Percentiles rank a stretch among this genome's conserved stretches.
Evolutionary conservation across 2,888 invertebrate species (phyloP).

Genomic region (Melikaiella ostensackeni): DNA sequence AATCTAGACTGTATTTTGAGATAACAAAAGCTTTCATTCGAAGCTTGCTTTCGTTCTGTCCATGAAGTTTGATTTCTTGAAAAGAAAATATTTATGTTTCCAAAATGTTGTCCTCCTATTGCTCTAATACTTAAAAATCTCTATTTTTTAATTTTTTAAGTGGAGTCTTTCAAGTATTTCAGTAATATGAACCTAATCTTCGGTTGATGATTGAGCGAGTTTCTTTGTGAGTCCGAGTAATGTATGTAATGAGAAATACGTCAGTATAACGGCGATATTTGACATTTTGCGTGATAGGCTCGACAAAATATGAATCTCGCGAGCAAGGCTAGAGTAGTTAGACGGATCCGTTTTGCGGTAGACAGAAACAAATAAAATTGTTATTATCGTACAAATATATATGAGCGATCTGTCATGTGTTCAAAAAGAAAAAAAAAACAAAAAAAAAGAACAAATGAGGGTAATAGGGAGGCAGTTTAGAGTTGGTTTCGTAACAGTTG

Average conservation of each 20-base stretch:
- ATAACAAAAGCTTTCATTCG: conserved; percentile 9
- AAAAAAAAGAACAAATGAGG: conserved; percentile 56
- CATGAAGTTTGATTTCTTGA: conserved; percentile 27
- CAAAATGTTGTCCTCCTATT: background rate
- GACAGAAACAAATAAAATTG: conserved; percentile 60
- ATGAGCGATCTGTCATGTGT: conserved; percentile 76
- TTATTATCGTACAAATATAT: conserved; percentile 73
- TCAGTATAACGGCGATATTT: conserved; percentile 66
- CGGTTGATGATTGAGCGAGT: conserved; percentile 21
- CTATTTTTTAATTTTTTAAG: background rate
- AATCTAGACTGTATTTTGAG: conserved; percentile 15
- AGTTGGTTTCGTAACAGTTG: conserved; percentile 73
- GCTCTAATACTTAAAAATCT: background rate
- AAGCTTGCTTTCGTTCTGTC: conserved; percentile 36
- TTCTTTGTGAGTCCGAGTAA: conserved; percentile 24
- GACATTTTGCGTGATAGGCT: conserved; percentile 70
- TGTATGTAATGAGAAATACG: conserved; percentile 47
- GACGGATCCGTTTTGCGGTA: conserved; percentile 60
- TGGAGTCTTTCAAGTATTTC: background rate
- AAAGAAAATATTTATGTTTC: background rate
- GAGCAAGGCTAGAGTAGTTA: conserved; percentile 76
- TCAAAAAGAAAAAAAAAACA: conserved; percentile 66
- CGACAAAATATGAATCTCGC: conserved; percentile 72
- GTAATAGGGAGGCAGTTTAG: conserved; percentile 61
- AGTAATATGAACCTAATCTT: conserved; percentile 7